Conservation (phyloP, 2,888 invertebrate genomes). For the Parnassius apollo region DNA sequence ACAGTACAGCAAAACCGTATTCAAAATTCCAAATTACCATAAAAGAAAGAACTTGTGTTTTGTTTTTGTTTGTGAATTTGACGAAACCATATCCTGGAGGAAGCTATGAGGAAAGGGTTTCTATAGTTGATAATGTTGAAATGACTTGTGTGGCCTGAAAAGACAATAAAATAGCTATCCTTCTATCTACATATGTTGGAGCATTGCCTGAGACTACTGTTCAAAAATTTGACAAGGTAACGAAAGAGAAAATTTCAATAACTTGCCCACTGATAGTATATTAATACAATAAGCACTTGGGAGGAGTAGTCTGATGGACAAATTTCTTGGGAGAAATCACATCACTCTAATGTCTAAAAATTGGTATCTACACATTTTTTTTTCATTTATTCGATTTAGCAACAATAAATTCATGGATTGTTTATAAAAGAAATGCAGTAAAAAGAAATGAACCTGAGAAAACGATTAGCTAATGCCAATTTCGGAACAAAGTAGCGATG, state of each 20-base stretch:
- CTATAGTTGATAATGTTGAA: slow-evolving; percentile 43
- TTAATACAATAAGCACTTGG: too few relatives aligned
- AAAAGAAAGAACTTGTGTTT: slow-evolving; percentile 44
- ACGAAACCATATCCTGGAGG: slow-evolving; percentile 46
- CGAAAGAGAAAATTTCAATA: too few relatives aligned
- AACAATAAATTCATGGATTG: slow-evolving; percentile 43
- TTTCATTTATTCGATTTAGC: slow-evolving; percentile 29
- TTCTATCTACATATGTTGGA: slow-evolving; percentile 38
- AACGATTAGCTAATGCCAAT: slow-evolving; percentile 43
- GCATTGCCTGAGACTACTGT: slow-evolving; percentile 10
- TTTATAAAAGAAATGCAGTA: slow-evolving; percentile 41
- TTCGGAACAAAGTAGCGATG: slow-evolving; percentile 46
- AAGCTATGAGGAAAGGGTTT: slow-evolving; percentile 46
- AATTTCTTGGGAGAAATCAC: too few relatives aligned
- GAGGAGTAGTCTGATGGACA: too few relatives aligned
- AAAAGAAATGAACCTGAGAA: slow-evolving; percentile 44
- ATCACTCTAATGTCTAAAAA: too few relatives aligned
- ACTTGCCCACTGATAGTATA: too few relatives aligned
- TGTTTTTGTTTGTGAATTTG: slow-evolving; percentile 13
- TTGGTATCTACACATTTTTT: too few relatives aligned
- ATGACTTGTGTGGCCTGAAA: slow-evolving; percentile 32
- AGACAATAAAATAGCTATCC: slow-evolving; percentile 36
- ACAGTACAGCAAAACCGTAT: too few relatives aligned
- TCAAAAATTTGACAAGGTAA: slow-evolving; percentile 1
- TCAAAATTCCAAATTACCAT: slow-evolving; percentile 34